Evolutionary conservation across 53 echinoderm and acorn worm species (phyloP).

Genomic region (Holothuria scabra): DNA sequence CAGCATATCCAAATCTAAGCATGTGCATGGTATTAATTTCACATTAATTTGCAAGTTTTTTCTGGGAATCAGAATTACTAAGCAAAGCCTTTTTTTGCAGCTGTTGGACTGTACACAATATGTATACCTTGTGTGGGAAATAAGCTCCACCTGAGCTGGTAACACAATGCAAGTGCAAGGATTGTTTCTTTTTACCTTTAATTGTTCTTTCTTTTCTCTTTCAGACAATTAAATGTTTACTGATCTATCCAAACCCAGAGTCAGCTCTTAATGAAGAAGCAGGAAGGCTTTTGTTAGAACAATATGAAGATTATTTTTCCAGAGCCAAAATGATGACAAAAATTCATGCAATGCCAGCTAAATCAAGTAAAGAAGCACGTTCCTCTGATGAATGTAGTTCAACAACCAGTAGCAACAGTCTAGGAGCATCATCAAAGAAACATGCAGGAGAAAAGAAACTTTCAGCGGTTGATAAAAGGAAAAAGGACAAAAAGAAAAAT

Average conservation of each 20-base stretch:
- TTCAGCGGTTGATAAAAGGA: conserved; percentile 85
- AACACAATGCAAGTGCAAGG: too few species aligned
- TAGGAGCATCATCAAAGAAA: conserved; percentile 84
- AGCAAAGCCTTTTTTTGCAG: too few species aligned
- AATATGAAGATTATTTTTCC: conserved; percentile 90
- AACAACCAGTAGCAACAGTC: conserved; percentile 61
- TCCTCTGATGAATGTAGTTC: conserved; percentile 84
- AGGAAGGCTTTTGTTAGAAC: conserved; percentile 89
- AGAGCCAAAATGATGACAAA: conserved; percentile 99
- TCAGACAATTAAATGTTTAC: conserved; percentile 97
- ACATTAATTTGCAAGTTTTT: too few species aligned
- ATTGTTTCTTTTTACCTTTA: too few species aligned
- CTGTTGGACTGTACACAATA: too few species aligned
- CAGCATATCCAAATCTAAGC: too few species aligned
- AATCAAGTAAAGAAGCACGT: conserved; percentile 74
- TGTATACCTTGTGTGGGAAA: too few species aligned
- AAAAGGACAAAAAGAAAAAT: conserved; percentile 90
- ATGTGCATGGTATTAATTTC: too few species aligned
- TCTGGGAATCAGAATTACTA: too few species aligned
- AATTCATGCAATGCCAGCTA: conserved; percentile 84
- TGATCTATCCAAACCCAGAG: conserved; percentile 98
- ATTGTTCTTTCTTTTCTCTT: not conserved
- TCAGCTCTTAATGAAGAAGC: conserved; percentile 99
- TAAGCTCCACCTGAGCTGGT: too few species aligned
- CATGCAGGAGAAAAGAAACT: conserved; percentile 99